Evolutionary conservation across 1,140 invertebrate species (phyloP).

Genomic region (Ladona fulva): DNA sequence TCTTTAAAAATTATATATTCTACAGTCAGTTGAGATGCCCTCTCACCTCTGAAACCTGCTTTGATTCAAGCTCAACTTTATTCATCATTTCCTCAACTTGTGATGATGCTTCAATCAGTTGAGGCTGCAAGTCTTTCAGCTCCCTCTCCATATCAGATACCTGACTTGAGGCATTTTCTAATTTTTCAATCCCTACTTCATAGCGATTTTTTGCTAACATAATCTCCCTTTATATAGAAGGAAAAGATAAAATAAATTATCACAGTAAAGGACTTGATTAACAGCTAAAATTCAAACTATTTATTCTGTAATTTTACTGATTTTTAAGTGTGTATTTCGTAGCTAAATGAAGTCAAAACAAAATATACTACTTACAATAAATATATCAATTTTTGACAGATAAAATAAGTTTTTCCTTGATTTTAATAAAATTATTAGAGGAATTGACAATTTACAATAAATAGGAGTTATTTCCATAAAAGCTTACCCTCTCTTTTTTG

Average conservation of each 20-base stretch:
- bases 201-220: slow-evolving; percentile 39
- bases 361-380: no score
- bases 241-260: no score
- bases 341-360: no score
- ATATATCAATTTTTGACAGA: no score
- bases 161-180: slow-evolving; percentile 72
- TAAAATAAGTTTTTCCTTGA: no score
- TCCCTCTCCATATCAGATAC: slow-evolving; percentile 79
- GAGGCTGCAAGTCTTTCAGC: slow-evolving; percentile 75
- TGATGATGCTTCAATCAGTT: slow-evolving; percentile 72
- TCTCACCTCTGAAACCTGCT: slow-evolving; percentile 67
- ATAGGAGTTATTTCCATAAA: neutral
- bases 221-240: slow-evolving; percentile 43
- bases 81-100: slow-evolving; percentile 72
- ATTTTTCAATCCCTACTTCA: slow-evolving; percentile 42
- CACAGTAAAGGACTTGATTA: no score
- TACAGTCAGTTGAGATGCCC: slow-evolving; percentile 36
- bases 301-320: no score
- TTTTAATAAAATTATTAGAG: no score
- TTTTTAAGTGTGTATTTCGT: no score
- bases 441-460: no score
- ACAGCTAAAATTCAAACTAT: no score
- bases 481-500: slow-evolving; percentile 62
- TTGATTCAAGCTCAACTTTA: slow-evolving; percentile 72
- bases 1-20: no score